Base-by-base conservation (phyloP, 1,140 invertebrate genomes). In the Aphelinus certus region DNA sequence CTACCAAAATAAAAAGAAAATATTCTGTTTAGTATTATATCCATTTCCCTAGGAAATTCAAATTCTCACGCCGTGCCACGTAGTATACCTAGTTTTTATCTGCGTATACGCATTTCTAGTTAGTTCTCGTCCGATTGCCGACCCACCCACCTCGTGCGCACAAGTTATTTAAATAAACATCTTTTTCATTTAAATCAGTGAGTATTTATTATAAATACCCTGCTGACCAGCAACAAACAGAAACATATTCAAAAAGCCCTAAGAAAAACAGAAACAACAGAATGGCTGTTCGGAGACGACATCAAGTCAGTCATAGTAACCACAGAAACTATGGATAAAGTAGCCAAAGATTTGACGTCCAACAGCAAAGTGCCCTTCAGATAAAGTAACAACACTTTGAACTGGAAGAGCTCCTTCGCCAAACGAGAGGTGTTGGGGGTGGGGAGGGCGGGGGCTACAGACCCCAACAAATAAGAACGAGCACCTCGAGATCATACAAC, bases 251-350 rank as follows among this genome's bases (percentile, higher is more conserved):
- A 63, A 53, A 58, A 48, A 43, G 43, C 71, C 56, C 45, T 79
- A 3, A 63, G 76, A 70, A 69, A 79, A 7, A 55, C 71, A 2
- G 73, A 58, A 42, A 3, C 72, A 3, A 72, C 72, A n/a, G 46
- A 60, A 47, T 47, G 48, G 2, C 46, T 79, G 2, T 77, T 71
- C 56, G 78, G 78, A 7, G 56, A 66, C 9, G 58, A 71, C 1
- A 10, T 79, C 26, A 47, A 43, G 1, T 71, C 75, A 4, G 55
- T 47, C 66, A 46, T 79, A 0, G 73, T 72, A 46, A 62, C 74
- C 26, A 56, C 74, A 3, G 69, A 65, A 42, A 42, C 76, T 3
- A 2, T 70, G 3, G 46, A 45, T 10, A 73, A 71, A 43, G 43
- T 45, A 51, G 49, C 53, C 48, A 45, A 7, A 48, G 53, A 65